Conservation (phyloP, 2,797 vertebrate genomes). For the Takifugu ocellatus region DNA sequence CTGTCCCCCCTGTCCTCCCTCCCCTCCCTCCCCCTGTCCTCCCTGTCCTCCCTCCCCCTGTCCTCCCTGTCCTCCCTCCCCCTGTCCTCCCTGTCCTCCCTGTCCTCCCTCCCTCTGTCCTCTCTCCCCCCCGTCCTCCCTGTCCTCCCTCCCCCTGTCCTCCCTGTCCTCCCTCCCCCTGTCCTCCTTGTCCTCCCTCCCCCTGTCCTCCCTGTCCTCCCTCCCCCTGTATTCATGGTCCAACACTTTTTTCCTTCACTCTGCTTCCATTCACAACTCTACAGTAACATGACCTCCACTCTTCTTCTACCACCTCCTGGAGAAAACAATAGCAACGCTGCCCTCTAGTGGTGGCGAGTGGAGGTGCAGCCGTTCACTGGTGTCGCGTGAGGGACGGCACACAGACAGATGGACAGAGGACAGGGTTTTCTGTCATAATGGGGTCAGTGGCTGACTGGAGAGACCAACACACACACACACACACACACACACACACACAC, state of each 20-base stretch:
- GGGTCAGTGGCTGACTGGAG: too few species aligned
- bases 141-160: slow-evolving; percentile 18
- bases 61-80: slow-evolving; percentile 23
- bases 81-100: neutral
- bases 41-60: slow-evolving; percentile 37
- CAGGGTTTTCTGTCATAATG: too few species aligned
- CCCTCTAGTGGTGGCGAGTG: too few species aligned
- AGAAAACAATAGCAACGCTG: too few species aligned
- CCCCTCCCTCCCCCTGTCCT: slow-evolving; percentile 24
- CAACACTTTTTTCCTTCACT: neutral
- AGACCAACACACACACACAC: neutral
- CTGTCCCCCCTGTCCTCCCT: slow-evolving; percentile 43
- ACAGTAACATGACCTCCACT: too few species aligned
- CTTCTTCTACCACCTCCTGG: too few species aligned
- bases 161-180: slow-evolving; percentile 31
- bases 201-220: slow-evolving; percentile 15
- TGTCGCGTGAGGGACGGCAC: too few species aligned
- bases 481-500: neutral
- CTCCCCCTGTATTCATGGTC: slow-evolving; percentile 35
- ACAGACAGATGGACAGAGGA: too few species aligned
- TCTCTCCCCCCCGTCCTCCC: slow-evolving; percentile 45
- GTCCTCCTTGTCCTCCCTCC: too few species aligned
- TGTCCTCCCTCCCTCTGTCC: slow-evolving; percentile 40
- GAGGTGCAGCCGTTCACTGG: too few species aligned
- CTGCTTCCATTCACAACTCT: slow-evolving; percentile 1